Evolutionary conservation across 2,113 vertebrate genomes (phyloP).

Genomic region (Alligator mississippiensis): DNA sequence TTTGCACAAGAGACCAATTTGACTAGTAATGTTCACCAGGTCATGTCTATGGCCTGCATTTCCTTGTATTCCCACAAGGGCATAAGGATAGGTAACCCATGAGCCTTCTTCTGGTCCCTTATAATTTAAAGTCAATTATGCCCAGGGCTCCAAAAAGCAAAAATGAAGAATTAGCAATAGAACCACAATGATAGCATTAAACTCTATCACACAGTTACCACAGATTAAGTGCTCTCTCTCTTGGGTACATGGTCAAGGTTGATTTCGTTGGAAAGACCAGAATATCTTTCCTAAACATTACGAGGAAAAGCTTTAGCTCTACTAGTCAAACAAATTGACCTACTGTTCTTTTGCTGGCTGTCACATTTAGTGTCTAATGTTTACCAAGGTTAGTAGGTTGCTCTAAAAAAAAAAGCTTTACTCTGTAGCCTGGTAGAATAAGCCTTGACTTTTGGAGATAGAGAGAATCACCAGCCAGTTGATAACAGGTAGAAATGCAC

Average conservation of each 20-base stretch:
- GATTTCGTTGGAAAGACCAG: neutral
- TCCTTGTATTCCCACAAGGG: neutral
- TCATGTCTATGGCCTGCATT: neutral
- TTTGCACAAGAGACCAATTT: neutral
- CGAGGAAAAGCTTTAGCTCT: neutral
- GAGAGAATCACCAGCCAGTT: too few species aligned
- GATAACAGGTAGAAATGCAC: too few species aligned
- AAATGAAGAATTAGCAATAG: neutral
- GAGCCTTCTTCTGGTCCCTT: neutral
- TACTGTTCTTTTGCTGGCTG: neutral
- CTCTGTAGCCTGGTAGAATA: too few species aligned
- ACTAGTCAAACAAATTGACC: neutral
- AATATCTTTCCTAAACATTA: neutral
- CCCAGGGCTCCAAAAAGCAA: neutral
- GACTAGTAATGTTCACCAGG: neutral
- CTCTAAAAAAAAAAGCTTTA: too few species aligned
- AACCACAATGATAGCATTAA: neutral
- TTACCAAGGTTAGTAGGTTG: too few species aligned
- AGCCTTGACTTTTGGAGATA: too few species aligned
- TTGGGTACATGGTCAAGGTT: neutral
- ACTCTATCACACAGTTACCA: neutral
- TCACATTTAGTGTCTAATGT: neutral
- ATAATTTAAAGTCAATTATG: neutral
- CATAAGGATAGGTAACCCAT: neutral
- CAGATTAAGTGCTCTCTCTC: neutral